Base-by-base conservation (phyloP, 2,888 invertebrate genomes). In the Thymelicus acteon region DNA sequence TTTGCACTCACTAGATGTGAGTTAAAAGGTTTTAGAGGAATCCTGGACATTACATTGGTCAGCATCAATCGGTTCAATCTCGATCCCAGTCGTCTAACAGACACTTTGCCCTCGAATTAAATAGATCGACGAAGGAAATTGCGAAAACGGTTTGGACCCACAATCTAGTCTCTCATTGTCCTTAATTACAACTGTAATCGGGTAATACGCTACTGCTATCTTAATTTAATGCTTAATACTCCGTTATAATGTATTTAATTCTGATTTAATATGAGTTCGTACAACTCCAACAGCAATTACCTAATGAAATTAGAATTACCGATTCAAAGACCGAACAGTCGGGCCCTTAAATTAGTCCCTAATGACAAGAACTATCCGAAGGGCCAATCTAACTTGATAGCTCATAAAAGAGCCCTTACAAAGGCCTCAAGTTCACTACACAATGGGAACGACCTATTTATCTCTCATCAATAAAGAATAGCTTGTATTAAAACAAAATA, bases 301-400 rank as follows among this genome's bases (percentile, higher is more conserved):
- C 1, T 54, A 54, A 24, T 54, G 24, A 24, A 54, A 54, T 24
- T 54, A 54, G 54, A 24, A 24, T 24, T 24, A 24, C 54, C 12
- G 19, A 24, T 24, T 24, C 24, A 24, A 54, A 24, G 19, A 54
- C 54, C 54, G 54, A 24, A 24, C 54, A 10, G 8, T 54, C 52
- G 19, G 52, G 8, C 10, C 49, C 15, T 31, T 57, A 58, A 58
- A 58, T 39, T 58, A 58, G 58, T 58, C 58, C 58, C 39, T 31
- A 58, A 58, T 58, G 39, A 58, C 58, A 8, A 58, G 7, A 58
- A 58, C 58, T 58, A 58, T 58, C n/a, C n/a, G 58, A 39, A 58
- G 13, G 8, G 3, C 58, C 58, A 58, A 58, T 58, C 58, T 58
- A 58, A 39, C 58, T 58, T 58, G 39, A 58, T 39, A 39, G 39